Conservation (phyloP, 2,888 invertebrate genomes). For the Girardia tigrina region DNA sequence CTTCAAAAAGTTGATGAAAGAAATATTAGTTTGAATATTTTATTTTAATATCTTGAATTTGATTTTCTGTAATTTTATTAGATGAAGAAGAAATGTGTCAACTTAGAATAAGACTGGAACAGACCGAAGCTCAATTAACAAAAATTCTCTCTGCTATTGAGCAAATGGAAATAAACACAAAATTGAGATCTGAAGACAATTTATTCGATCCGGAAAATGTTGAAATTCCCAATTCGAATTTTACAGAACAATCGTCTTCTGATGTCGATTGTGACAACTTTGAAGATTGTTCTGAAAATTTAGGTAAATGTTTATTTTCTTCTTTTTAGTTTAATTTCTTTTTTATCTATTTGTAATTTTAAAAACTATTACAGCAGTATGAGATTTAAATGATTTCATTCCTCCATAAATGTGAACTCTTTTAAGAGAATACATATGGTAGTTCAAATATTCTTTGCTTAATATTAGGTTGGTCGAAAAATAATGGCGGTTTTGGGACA, state of each 20-base stretch:
- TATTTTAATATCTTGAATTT: neutral
- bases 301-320: neutral
- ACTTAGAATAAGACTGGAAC: conserved; percentile 4
- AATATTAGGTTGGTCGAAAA: too few species aligned
- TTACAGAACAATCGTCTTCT: neutral
- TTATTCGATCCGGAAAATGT: neutral
- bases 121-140: conserved; percentile 20
- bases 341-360: too few species aligned
- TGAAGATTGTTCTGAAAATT: neutral
- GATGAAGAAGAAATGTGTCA: conserved; percentile 20
- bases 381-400: too few species aligned
- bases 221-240: neutral
- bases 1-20: neutral
- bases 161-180: neutral
- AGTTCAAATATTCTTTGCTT: too few species aligned
- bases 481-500: too few species aligned
- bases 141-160: neutral
- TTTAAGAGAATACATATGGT: too few species aligned
- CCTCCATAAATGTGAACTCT: too few species aligned
- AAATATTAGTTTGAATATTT: neutral
- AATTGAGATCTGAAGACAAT: neutral
- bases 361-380: too few species aligned
- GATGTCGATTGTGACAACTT: neutral
- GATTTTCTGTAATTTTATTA: neutral
- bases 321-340: too few species aligned